A percentile compares a stretch with the other conserved stretches of the same genome.
Conservation (phyloP, 2,888 invertebrate species). For the Eristalis pertinax region DNA sequence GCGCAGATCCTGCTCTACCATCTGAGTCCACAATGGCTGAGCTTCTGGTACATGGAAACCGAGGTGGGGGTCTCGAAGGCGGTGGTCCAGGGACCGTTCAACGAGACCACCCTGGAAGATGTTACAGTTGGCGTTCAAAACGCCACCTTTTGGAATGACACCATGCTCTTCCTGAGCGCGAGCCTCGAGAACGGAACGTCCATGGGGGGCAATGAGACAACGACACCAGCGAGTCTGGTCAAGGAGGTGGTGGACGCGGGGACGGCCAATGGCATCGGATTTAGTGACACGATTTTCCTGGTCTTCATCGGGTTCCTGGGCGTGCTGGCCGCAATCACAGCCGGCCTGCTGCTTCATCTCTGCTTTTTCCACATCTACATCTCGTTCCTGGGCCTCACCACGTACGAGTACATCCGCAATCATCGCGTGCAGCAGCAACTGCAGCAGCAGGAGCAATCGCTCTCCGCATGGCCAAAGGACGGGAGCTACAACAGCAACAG, state of each 20-base stretch:
- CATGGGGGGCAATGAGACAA: slow-evolving; percentile 41
- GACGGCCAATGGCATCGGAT: slow-evolving; percentile 77
- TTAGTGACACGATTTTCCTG: slow-evolving; percentile 84
- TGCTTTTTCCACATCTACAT: slow-evolving; percentile 95
- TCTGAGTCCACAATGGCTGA: slow-evolving; percentile 83
- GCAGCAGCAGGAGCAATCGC: slow-evolving; percentile 66
- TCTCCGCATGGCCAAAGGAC: slow-evolving; percentile 71
- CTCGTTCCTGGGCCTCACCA: slow-evolving; percentile 91
- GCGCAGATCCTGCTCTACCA: slow-evolving; percentile 87
- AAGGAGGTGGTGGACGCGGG: slow-evolving; percentile 56
- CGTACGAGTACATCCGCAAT: slow-evolving; percentile 91
- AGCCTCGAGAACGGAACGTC: slow-evolving; percentile 49
- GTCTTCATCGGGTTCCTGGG: slow-evolving; percentile 85
- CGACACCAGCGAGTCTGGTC: slow-evolving; percentile 21
- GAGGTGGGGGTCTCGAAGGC: slow-evolving; percentile 74
- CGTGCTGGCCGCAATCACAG: slow-evolving; percentile 88
- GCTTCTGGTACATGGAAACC: slow-evolving; percentile 79
- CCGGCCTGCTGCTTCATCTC: slow-evolving; percentile 90
- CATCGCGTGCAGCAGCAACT: slow-evolving; percentile 80
- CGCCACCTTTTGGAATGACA: slow-evolving; percentile 53
- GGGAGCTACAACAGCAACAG: slow-evolving; percentile 54
- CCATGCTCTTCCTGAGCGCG: slow-evolving; percentile 43
- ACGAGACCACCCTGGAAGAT: slow-evolving; percentile 56
- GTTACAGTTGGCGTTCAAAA: slow-evolving; percentile 28
- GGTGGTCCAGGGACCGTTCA: slow-evolving; percentile 51